Evolutionary conservation across 2,888 invertebrate species (phyloP).

Genomic region (Myopa testacea): DNA sequence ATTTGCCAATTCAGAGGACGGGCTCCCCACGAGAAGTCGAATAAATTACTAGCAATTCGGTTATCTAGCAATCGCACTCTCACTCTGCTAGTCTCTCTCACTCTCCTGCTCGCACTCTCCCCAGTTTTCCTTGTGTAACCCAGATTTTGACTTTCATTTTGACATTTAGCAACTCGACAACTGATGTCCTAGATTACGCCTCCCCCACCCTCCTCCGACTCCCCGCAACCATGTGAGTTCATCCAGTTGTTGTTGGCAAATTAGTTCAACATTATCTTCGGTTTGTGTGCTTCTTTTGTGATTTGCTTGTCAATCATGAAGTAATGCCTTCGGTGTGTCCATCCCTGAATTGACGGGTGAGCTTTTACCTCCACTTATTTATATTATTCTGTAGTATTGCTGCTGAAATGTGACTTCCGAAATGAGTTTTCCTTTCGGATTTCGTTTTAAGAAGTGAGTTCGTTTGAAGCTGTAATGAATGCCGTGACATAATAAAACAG

Average conservation of each 20-base stretch:
- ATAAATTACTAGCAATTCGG: not conserved
- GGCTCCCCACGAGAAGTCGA: not conserved
- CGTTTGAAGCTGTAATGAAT: too few species aligned
- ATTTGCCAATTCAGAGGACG: not conserved
- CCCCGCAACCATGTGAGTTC: conserved; percentile 1
- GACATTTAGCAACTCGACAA: too few species aligned
- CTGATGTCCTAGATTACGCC: not conserved
- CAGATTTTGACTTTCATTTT: too few species aligned
- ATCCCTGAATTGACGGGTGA: not conserved
- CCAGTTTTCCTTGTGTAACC: too few species aligned
- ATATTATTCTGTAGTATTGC: too few species aligned
- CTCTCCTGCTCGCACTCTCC: too few species aligned
- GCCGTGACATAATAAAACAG: too few species aligned
- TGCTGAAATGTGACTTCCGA: too few species aligned
- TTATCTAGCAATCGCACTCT: not conserved
- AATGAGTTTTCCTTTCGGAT: too few species aligned
- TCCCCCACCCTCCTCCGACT: not conserved
- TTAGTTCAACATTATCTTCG: conserved; percentile 43
- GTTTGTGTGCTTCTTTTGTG: conserved; percentile 41
- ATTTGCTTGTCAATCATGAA: conserved; percentile 37
- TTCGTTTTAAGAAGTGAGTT: too few species aligned
- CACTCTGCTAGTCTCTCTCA: not conserved
- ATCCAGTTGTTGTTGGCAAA: conserved; percentile 44
- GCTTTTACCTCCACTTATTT: too few species aligned
- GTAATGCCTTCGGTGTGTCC: not conserved